Evolutionary conservation across 2,113 vertebrate genomes (phyloP), one percentile per base, ranked within the genome.

Genomic region (Clinocottus analis): DNA sequence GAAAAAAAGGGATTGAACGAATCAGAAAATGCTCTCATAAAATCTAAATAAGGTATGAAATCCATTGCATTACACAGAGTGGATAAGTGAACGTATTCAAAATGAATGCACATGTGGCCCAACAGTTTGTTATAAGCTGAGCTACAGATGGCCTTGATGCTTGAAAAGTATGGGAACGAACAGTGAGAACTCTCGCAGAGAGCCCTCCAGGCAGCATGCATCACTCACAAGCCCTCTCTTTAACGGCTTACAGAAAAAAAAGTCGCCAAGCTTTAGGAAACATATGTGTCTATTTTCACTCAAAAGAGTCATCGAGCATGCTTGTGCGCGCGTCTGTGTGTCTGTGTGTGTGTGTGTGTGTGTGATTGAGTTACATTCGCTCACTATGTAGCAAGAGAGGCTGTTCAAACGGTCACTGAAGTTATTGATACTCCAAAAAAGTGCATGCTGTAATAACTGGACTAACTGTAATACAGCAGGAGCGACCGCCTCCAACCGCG

Each of bases 201-300:
- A 58, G 67, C 51, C 85, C 80, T 77, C 10, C 31, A 80, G 86
- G 84, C 83, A 90, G 72, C 61, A 87, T 79, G 83, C 78, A 85
- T 86, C 78, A 74, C 80, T 77, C 86, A 82, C 85, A 86, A 88
- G 82, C 85, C 73, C 82, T 78, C 62, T 91, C 71, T 86, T 90
- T 85, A 88, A 85, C 33, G 31, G 87, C 87, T 93, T 85, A 87
- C 77, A 66, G 87, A 77, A 58, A 80, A 58, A 80, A 72, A 89
- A 84, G 69, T 79, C 80, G 67, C 59, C 2, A 23, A 81, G 87
- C 79, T 88, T 90, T 79, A 60, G 75, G 71, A 56, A 89, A 89
- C 87, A 90, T 64, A 84, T 89, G 88, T 86, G 86, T 86, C 60
- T 77, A 84, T 87, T 91, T 91, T 84, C 55, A 72, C 64, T 85